phyloP scores from a whole-genome alignment of 1,140 invertebrate genomes.

The Drosophila cardini region DNA sequence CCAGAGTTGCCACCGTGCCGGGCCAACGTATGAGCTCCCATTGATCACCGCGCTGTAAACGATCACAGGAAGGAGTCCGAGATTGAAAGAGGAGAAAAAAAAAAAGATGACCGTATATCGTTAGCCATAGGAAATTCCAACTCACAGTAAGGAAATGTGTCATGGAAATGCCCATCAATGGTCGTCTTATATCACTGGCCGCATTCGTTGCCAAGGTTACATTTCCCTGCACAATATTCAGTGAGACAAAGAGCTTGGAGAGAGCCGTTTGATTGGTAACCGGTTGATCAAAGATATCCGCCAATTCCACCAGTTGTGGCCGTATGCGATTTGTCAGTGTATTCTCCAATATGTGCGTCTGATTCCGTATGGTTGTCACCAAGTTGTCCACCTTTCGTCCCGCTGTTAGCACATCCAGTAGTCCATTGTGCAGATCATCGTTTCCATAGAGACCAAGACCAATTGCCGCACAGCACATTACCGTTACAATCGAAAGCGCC shows the following conservation, averaged over 20 bases:
- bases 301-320: constrained; percentile 88
- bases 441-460: constrained; percentile 89
- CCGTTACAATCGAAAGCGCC: constrained; percentile 91
- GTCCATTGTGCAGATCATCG: constrained; percentile 95
- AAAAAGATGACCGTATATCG: neutral
- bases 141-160: constrained; percentile 87
- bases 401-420: constrained; percentile 91
- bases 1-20: constrained; percentile 91
- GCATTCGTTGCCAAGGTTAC: constrained; percentile 89
- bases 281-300: constrained; percentile 90
- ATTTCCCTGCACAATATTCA: constrained; percentile 89
- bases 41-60: constrained; percentile 85
- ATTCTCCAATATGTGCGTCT: constrained; percentile 87
- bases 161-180: constrained; percentile 89
- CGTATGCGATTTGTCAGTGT: constrained; percentile 89
- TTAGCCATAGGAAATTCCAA: neutral
- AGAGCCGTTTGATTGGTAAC: constrained; percentile 90
- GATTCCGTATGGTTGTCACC: constrained; percentile 90
- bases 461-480: constrained; percentile 92
- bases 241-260: constrained; percentile 87
- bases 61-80: too few species aligned
- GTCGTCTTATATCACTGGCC: constrained; percentile 90
- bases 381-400: constrained; percentile 91
- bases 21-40: constrained; percentile 90
- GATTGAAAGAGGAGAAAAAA: neutral